These are phyloP conservation scores for Gastrophysa polygoni DNA, from an alignment of 2,888 invertebrate genomes.

Conservation along the genomic window DNA sequence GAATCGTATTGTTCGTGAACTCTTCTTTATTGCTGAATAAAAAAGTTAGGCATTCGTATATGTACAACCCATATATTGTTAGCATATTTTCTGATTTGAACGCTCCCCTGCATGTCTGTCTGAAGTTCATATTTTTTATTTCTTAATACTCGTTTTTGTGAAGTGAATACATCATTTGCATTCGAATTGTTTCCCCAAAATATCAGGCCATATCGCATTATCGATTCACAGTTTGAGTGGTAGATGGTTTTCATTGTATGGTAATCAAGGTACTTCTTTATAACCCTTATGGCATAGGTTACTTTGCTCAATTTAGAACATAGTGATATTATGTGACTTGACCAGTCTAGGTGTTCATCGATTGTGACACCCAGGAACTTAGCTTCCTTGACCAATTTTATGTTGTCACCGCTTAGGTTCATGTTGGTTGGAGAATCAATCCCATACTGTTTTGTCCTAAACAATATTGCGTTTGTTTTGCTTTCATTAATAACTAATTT, in stretches of 20 bases:
- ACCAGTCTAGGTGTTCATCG: not conserved
- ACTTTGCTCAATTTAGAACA: not conserved
- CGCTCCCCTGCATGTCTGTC: constrained; percentile 1
- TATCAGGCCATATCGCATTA: not conserved
- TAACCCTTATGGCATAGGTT: not conserved
- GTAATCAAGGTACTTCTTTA: not conserved
- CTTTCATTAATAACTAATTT: too few relatives aligned
- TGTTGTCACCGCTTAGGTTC: too few relatives aligned
- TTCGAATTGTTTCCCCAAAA: not conserved
- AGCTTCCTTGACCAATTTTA: too few relatives aligned
- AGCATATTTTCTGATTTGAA: constrained; percentile 1
- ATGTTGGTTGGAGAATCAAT: not conserved
- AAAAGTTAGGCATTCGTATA: constrained; percentile 1
- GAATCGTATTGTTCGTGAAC: not conserved
- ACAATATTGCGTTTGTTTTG: too few relatives aligned
- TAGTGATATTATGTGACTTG: not conserved
- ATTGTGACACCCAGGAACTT: not conserved
- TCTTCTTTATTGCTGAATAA: not conserved
- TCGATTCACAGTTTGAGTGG: constrained; percentile 2
- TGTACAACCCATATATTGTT: constrained; percentile 1
- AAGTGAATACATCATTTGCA: constrained; percentile 1
- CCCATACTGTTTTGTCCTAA: not conserved
- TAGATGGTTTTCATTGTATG: constrained; percentile 3
- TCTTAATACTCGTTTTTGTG: constrained; percentile 1
- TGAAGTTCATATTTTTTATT: constrained; percentile 1